phyloP scores from a whole-genome alignment of 1,140 invertebrate species.

The Papilio helenus region DNA sequence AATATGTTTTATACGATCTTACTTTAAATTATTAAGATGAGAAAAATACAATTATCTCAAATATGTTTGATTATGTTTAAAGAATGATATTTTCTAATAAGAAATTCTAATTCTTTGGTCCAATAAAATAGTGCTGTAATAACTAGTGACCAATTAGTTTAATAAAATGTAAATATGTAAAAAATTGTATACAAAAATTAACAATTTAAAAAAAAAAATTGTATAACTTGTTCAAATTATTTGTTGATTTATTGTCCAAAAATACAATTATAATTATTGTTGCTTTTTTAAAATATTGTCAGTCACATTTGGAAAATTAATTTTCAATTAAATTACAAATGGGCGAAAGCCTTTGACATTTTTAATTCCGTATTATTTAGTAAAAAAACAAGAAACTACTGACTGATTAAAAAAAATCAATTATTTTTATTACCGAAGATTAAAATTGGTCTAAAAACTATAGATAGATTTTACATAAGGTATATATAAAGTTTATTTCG shows the following conservation, averaged over 20 bases:
- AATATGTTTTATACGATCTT: neutral
- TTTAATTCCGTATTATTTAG: neutral
- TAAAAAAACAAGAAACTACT: neutral
- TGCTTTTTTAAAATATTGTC: constrained; percentile 63
- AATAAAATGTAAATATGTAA: too few species aligned
- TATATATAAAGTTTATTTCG: neutral
- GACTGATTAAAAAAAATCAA: neutral
- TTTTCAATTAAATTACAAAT: constrained; percentile 45
- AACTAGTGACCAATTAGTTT: neutral
- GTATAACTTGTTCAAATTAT: neutral
- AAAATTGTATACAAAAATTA: too few species aligned
- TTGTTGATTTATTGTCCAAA: constrained; percentile 25
- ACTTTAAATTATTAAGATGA: neutral
- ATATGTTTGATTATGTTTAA: neutral
- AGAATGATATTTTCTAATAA: neutral
- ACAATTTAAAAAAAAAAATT: too few species aligned
- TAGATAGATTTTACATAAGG: neutral
- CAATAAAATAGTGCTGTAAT: constrained; percentile 27
- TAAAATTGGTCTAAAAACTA: neutral
- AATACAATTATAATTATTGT: constrained; percentile 5
- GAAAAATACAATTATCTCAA: neutral
- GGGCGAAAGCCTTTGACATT: neutral
- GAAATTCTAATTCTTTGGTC: constrained; percentile 4
- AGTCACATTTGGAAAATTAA: constrained; percentile 61
- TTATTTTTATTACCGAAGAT: neutral